These are phyloP conservation scores for Metopia argyrocephala DNA, from an alignment of 2,888 invertebrate species.

Conservation along the genomic window DNA sequence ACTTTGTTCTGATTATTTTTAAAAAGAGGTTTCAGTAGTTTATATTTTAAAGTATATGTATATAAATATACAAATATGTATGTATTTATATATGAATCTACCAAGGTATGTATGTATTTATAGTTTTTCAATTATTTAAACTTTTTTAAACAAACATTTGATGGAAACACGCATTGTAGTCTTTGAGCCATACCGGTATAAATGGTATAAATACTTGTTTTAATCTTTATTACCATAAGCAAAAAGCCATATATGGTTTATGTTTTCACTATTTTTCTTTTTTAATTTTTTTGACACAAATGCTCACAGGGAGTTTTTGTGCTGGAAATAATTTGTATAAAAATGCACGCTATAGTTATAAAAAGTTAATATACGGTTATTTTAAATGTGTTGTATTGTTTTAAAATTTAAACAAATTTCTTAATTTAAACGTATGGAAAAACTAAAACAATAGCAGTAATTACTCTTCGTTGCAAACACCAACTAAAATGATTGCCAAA, in stretches of 20 bases:
- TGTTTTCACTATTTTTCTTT: background rate
- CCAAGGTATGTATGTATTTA: too few species aligned
- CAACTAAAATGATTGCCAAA: too few species aligned
- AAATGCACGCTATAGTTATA: background rate
- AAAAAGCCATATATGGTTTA: background rate
- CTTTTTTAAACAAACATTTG: background rate
- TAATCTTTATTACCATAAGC: background rate
- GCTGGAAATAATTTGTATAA: background rate
- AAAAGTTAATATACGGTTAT: background rate
- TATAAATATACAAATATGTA: too few species aligned
- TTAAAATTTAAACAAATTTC: background rate
- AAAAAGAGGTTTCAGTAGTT: too few species aligned
- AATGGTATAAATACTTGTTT: conserved; percentile 21
- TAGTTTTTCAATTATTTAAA: too few species aligned
- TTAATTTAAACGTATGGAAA: background rate
- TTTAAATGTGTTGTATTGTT: background rate
- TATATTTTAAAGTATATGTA: too few species aligned
- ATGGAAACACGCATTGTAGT: conserved; percentile 20
- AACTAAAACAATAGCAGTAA: background rate
- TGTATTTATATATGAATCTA: too few species aligned
- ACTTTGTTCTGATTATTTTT: too few species aligned
- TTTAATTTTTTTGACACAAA: background rate
- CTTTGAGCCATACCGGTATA: conserved; percentile 20
- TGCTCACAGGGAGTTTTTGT: background rate
- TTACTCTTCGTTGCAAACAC: background rate